A percentile compares a stretch with the other conserved stretches of the same genome.
Evolutionary conservation across 2,113 vertebrate species (phyloP).

Genomic region (Platichthys stellatus): DNA sequence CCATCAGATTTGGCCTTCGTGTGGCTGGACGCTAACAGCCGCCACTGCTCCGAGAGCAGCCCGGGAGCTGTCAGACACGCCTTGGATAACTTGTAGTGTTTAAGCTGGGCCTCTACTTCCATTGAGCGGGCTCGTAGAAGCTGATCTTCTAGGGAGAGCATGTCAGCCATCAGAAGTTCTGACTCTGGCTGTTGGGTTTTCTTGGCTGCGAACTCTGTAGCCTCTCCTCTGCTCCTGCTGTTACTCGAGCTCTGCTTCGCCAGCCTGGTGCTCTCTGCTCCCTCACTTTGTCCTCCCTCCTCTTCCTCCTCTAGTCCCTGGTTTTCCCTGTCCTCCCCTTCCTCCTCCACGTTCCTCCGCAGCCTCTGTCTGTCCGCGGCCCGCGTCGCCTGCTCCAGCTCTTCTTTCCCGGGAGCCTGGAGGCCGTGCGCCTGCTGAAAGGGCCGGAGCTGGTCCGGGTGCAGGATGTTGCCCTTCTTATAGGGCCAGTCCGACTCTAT

Average conservation of each 20-base stretch:
- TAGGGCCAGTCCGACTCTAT: constrained; percentile 95
- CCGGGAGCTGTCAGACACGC: constrained; percentile 79
- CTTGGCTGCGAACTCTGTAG: constrained; percentile 64
- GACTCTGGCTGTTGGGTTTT: constrained; percentile 83
- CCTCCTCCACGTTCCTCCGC: constrained; percentile 65
- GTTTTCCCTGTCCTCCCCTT: constrained; percentile 75
- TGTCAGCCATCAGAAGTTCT: constrained; percentile 84
- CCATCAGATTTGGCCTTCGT: constrained; percentile 76
- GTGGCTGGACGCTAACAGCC: constrained; percentile 80
- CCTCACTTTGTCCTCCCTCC: constrained; percentile 67
- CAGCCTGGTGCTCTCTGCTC: constrained; percentile 32
- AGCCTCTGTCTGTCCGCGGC: constrained; percentile 66
- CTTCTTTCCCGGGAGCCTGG: constrained; percentile 49
- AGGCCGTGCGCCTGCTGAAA: constrained; percentile 77
- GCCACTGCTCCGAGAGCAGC: constrained; percentile 89
- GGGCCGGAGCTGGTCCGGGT: constrained; percentile 85
- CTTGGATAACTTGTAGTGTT: constrained; percentile 85
- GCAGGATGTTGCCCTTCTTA: constrained; percentile 88
- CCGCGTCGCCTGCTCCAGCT: constrained; percentile 58
- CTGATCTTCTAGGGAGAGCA: constrained; percentile 86
- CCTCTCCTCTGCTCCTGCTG: constrained; percentile 23
- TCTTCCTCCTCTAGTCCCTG: constrained; percentile 53
- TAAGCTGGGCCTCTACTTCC: constrained; percentile 85
- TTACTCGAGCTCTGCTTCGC: constrained; percentile 45
- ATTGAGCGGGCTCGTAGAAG: constrained; percentile 78